phyloP scores from a whole-genome alignment of 2,113 vertebrate genomes.

The Dromas ardeola region DNA sequence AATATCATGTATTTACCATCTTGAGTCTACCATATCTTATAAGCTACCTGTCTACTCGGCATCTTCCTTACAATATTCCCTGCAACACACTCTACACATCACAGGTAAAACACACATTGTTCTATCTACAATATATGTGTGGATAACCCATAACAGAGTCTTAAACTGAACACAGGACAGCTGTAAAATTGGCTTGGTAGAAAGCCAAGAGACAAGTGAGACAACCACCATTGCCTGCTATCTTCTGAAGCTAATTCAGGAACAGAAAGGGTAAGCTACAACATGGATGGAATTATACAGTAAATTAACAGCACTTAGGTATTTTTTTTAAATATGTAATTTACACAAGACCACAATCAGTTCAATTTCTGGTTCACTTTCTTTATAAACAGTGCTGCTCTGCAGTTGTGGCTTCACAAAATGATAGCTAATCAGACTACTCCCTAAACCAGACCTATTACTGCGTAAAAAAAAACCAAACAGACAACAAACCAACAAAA shows the following conservation, averaged over 20 bases:
- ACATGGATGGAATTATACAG: background rate
- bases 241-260: background rate
- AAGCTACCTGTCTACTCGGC: background rate
- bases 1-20: background rate
- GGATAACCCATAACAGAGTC: background rate
- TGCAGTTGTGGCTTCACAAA: background rate
- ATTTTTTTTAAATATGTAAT: background rate
- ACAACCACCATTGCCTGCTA: background rate
- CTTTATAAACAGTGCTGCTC: background rate
- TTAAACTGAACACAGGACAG: background rate
- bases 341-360: background rate
- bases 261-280: background rate
- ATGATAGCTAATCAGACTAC: background rate
- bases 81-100: background rate
- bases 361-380: background rate
- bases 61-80: background rate
- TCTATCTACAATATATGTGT: background rate
- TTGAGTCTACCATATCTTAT: background rate
- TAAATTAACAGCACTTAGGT: background rate
- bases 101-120: background rate
- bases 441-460: background rate
- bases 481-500: no score
- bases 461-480: background rate
- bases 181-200: background rate
- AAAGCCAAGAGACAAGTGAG: background rate